A percentile compares a stretch with the other conserved stretches of the same genome.
These are phyloP conservation scores for Sarcophaga peregrina DNA, from an alignment of 1,140 invertebrate species.

Conservation along the genomic window DNA sequence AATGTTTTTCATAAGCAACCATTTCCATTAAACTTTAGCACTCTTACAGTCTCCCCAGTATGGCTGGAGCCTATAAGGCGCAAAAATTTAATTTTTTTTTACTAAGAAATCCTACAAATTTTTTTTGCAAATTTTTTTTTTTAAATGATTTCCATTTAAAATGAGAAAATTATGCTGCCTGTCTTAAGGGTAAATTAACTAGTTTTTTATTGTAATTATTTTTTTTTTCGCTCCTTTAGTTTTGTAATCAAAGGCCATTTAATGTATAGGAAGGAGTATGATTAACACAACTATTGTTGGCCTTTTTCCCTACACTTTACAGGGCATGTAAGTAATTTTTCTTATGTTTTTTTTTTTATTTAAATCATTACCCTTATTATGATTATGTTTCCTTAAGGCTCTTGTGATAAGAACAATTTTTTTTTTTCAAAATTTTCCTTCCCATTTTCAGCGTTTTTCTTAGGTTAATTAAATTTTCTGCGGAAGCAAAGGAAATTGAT, in stretches of 20 bases:
- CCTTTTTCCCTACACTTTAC: too few species aligned
- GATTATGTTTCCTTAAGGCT: neutral
- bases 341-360: neutral
- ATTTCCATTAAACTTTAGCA: too few species aligned
- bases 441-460: neutral
- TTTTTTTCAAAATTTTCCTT: too few species aligned
- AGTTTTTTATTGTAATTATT: slow-evolving; percentile 9
- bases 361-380: neutral
- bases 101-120: too few species aligned
- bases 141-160: slow-evolving; percentile 25
- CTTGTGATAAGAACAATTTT: neutral
- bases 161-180: neutral
- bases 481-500: neutral
- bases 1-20: too few species aligned
- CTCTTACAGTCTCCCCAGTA: neutral
- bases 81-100: slow-evolving; percentile 10
- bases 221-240: neutral
- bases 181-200: neutral
- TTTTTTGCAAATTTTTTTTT: too few species aligned
- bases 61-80: slow-evolving; percentile 1
- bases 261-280: too few species aligned
- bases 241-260: neutral
- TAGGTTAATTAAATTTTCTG: slow-evolving; percentile 1
- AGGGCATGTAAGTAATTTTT: neutral
- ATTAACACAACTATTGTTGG: too few species aligned